These are phyloP conservation scores for Anthopleura sola DNA, from an alignment of 64 coral and sea anemone species.

Conservation along the genomic window DNA sequence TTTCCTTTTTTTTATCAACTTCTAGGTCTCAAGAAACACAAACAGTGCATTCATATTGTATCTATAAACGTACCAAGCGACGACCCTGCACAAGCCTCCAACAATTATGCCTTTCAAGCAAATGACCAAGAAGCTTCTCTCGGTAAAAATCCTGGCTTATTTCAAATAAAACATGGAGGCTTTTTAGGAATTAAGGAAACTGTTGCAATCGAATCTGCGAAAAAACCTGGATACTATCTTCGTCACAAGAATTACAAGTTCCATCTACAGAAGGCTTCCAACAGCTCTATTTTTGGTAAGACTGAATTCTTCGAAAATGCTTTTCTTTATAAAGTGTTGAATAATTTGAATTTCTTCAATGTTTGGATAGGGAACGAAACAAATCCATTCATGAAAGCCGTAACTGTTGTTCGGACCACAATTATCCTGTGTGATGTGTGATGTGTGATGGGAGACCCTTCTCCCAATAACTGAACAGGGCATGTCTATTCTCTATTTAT, in stretches of 20 bases:
- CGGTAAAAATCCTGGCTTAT: conserved; percentile 27
- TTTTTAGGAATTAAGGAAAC: conserved; percentile 55
- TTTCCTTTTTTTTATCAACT: background rate
- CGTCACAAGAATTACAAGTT: conserved; percentile 91
- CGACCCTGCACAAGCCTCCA: conserved; percentile 27
- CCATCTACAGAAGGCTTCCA: conserved; percentile 49
- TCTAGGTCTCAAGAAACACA: background rate
- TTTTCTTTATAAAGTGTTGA: too few relatives aligned
- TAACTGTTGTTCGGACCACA: too few relatives aligned
- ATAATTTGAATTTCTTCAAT: too few relatives aligned
- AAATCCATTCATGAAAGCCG: too few relatives aligned
- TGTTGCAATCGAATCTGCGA: conserved; percentile 51
- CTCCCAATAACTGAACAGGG: too few relatives aligned
- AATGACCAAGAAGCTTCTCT: conserved; percentile 46
- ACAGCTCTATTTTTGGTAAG: conserved; percentile 69
- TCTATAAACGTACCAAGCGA: conserved; percentile 63
- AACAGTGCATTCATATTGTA: conserved; percentile 46
- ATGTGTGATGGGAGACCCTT: too few relatives aligned
- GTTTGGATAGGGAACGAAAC: too few relatives aligned
- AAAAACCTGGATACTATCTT: conserved; percentile 45
- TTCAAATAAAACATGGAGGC: conserved; percentile 43
- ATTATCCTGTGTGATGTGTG: too few relatives aligned
- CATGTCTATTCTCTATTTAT: too few relatives aligned
- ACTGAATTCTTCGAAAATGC: background rate
- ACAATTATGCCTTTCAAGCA: conserved; percentile 59